Conservation (phyloP, 2,888 invertebrate species). For the Phalera bucephala region DNA sequence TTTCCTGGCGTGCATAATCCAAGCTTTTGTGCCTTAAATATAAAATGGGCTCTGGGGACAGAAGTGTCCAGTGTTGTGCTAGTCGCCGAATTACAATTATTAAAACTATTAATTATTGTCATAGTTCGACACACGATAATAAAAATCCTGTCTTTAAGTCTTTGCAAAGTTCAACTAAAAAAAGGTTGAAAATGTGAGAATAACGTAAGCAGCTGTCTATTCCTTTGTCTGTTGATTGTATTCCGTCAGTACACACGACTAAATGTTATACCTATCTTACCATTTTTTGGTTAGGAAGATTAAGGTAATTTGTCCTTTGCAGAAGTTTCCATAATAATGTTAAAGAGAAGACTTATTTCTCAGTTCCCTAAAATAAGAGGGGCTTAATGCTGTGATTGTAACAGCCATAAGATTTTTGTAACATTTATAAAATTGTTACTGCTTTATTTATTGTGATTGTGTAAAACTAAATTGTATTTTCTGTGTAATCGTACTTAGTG, state of each 20-base stretch:
- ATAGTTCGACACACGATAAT: slow-evolving; percentile 1
- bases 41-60: slow-evolving; percentile 9
- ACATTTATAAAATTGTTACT: slow-evolving; percentile 42
- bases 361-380: not conserved
- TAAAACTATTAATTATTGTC: slow-evolving; percentile 13
- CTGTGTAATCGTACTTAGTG: slow-evolving; percentile 45
- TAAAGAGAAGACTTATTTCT: too few species aligned
- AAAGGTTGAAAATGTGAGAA: too few species aligned
- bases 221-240: too few species aligned
- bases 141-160: not conserved
- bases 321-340: too few species aligned
- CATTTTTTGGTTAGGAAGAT: too few species aligned
- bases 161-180: too few species aligned
- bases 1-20: slow-evolving; percentile 3
- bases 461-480: slow-evolving; percentile 5
- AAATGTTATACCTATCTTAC: too few species aligned
- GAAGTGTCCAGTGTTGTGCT: slow-evolving; percentile 22
- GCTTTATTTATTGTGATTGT: slow-evolving; percentile 53
- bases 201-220: too few species aligned
- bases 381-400: slow-evolving; percentile 8
- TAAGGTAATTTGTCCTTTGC: too few species aligned
- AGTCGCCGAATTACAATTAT: slow-evolving; percentile 29
- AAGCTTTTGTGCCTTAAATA: slow-evolving; percentile 12
- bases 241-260: too few species aligned
- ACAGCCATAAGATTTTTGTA: slow-evolving; percentile 21